These are phyloP conservation scores for Artibeus lituratus DNA, from an alignment of 2,797 vertebrate species.

Conservation along the genomic window DNA sequence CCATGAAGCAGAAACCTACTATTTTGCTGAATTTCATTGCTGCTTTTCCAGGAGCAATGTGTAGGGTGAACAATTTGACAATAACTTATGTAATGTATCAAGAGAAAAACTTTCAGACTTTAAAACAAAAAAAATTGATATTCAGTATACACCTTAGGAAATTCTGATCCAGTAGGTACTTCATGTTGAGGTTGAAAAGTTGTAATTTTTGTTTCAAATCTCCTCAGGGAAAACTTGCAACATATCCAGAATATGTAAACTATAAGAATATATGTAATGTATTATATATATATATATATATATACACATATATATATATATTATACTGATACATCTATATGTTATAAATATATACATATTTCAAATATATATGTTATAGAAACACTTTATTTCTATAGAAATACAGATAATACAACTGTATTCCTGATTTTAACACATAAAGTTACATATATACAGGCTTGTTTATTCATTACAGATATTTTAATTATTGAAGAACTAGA, in stretches of 20 bases:
- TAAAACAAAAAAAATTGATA: background rate
- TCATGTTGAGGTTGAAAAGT: background rate
- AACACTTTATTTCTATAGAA: background rate
- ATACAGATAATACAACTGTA: background rate
- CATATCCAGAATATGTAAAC: background rate
- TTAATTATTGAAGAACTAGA: background rate
- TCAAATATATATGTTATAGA: background rate
- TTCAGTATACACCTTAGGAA: background rate
- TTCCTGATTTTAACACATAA: background rate
- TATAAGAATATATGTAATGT: background rate
- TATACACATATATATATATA: background rate
- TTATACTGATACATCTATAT: background rate
- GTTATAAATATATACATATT: background rate
- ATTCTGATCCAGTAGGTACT: background rate
- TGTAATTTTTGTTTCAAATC: background rate
- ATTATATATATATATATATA: background rate
- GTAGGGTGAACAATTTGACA: background rate
- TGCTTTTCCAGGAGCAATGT: background rate
- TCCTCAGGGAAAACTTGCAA: background rate
- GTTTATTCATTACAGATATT: background rate
- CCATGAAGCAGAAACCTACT: background rate
- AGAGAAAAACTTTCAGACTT: background rate
- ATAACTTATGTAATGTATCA: background rate
- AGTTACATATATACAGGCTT: background rate
- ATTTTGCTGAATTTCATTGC: background rate